A percentile compares a stretch with the other conserved stretches of the same genome.
phyloP scores from a whole-genome alignment of 2,888 invertebrate species.

The Eilema depressum region DNA sequence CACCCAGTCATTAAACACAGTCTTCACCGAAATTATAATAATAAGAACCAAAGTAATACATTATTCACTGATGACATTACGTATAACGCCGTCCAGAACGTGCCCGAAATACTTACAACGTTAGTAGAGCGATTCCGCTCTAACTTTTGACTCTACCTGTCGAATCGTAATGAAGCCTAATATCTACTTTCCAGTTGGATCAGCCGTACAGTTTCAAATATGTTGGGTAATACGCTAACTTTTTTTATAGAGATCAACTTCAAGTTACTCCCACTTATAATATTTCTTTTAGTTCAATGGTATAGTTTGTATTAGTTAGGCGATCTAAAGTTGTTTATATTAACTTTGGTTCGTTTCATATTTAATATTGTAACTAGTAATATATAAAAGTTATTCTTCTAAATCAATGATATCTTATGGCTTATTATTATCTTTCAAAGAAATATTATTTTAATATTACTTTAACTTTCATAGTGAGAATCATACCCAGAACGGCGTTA shows the following conservation, averaged over 20 bases:
- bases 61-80: slow-evolving; percentile 47
- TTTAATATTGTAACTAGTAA: not conserved
- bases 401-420: not conserved
- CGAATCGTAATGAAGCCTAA: slow-evolving; percentile 72
- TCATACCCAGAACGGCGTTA: too few species aligned
- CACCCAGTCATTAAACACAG: slow-evolving; percentile 4
- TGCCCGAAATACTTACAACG: slow-evolving; percentile 65
- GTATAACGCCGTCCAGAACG: slow-evolving; percentile 67
- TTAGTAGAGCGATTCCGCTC: slow-evolving; percentile 61
- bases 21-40: slow-evolving; percentile 44
- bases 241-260: slow-evolving; percentile 36
- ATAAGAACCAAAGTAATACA: slow-evolving; percentile 35
- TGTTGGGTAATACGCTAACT: slow-evolving; percentile 46
- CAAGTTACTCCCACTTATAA: slow-evolving; percentile 19
- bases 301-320: not conserved
- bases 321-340: not conserved
- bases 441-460: too few species aligned
- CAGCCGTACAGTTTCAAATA: slow-evolving; percentile 49
- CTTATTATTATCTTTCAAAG: too few species aligned
- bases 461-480: too few species aligned
- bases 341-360: not conserved
- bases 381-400: not conserved
- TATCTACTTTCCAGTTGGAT: slow-evolving; percentile 55
- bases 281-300: not conserved
- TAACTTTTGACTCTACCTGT: slow-evolving; percentile 74